Base-by-base conservation (phyloP, 2,888 invertebrate genomes). In the Cenopis cana region DNA sequence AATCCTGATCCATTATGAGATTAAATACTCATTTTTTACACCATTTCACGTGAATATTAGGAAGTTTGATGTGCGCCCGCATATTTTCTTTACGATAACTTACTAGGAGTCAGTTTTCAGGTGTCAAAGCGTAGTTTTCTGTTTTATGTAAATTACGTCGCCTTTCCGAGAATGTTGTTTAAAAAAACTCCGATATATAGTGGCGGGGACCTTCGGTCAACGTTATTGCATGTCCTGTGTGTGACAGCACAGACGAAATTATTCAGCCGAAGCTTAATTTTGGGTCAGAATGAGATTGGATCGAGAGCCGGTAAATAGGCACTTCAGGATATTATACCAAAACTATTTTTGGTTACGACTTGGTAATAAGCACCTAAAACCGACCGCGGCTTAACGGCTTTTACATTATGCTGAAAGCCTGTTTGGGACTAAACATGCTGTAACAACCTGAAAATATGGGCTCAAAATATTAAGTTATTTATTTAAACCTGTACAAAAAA, bases 241-340 rank as follows among this genome's bases (percentile, higher is more conserved):
- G 60, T 61, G 71, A 71, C 71, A 67, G 64, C 24, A 20, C 65
- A 54, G 50, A 54, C 60, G 46, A 67, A 71, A 67, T 67, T 71
- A 70, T 70, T 70, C 70, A 70, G 59, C 59, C 70, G 70, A 46
- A 52, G 70, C 70, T 70, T 70, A 70, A 70, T 70, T 65, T 66
- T 65, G 70, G 70, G 65, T 55, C 65, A 54, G 70, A 52, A 66
- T 59, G 65, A 70, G 65, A 70, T 70, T 70, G 65, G 70, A 70
- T 70, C 59, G 65, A 54, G 60, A 70, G 59, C 70, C 65, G 46
- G 70, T 66, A 70, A 70, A 70, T 66, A 70, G 59, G 70, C 57
- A 59, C 70, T 70, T 70, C 54, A 65, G 68, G 54, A 70, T 70
- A 70, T 70, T 65, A 70, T 65, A 60, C 65, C 54, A n/a, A 59